Evolutionary conservation across 2,888 invertebrate species (phyloP).

Genomic region (Parasteatoda lunata): DNA sequence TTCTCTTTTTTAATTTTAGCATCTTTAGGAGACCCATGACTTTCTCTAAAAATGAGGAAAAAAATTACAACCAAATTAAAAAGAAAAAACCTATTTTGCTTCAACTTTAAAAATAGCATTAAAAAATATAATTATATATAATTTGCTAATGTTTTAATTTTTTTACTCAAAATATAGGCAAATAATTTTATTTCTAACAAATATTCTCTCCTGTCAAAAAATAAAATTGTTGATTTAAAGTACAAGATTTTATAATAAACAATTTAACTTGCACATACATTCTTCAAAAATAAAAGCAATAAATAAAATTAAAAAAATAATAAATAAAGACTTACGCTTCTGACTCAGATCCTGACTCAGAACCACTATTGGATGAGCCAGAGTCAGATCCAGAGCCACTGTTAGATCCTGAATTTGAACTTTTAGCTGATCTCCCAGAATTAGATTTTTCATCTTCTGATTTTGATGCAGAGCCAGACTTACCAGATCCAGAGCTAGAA

Average conservation of each 20-base stretch:
- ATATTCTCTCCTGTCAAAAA: too few species aligned
- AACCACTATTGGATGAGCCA: conserved; percentile 66
- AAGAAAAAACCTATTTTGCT: not conserved
- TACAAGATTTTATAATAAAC: too few species aligned
- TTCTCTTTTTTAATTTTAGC: conserved; percentile 13
- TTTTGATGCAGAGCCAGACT: conserved; percentile 70
- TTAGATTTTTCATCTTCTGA: conserved; percentile 55
- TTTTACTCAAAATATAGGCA: not conserved
- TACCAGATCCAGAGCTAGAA: conserved; percentile 67
- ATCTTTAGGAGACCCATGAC: not conserved
- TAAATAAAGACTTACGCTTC: conserved; percentile 72
- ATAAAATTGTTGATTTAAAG: too few species aligned
- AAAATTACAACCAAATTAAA: too few species aligned
- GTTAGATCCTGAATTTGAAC: conserved; percentile 43
- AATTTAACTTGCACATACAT: not conserved
- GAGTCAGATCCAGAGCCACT: conserved; percentile 70
- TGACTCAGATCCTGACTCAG: conserved; percentile 73
- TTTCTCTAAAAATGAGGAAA: not conserved
- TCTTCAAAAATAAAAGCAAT: not conserved
- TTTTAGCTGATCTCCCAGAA: conserved; percentile 47
- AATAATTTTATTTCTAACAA: not conserved
- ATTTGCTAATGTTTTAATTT: not conserved
- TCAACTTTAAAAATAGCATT: not conserved
- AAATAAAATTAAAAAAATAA: conserved; percentile 1
- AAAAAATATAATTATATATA: not conserved